Percentiles rank a stretch among this genome's conserved stretches.
These are phyloP conservation scores for Polypedilum vanderplanki DNA, from an alignment of 1,140 invertebrate species.

Conservation along the genomic window DNA sequence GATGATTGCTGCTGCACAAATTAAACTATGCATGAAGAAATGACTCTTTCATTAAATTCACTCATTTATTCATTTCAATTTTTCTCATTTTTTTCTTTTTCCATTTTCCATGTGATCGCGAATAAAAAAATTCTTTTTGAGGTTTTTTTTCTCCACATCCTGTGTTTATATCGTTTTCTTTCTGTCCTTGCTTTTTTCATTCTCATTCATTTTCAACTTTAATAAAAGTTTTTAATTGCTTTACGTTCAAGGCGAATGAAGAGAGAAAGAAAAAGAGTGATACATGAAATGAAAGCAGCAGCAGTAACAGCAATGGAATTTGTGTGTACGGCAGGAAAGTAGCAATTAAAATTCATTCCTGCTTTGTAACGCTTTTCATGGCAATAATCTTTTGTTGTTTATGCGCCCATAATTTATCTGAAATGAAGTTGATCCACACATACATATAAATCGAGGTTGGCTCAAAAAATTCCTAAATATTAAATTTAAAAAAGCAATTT, in stretches of 20 bases:
- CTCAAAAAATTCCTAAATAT: no score
- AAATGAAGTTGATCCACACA: not conserved
- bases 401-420: not conserved
- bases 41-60: not conserved
- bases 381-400: slow-evolving; percentile 7
- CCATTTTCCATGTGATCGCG: not conserved
- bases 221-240: slow-evolving; percentile 20
- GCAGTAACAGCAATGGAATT: not conserved
- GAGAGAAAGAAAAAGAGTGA: not conserved
- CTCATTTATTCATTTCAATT: not conserved
- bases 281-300: not conserved
- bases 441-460: not conserved
- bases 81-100: not conserved
- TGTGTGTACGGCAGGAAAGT: not conserved
- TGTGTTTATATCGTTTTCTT: not conserved
- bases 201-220: not conserved
- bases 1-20: not conserved
- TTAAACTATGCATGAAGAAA: slow-evolving; percentile 6
- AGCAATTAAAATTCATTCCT: slow-evolving; percentile 25
- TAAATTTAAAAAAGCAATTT: no score
- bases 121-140: not conserved
- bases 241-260: not conserved
- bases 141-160: not conserved
- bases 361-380: not conserved
- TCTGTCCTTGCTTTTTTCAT: not conserved